Percentiles rank a stretch among this genome's conserved stretches.
These are phyloP conservation scores for Propsilocerus akamusi DNA, from an alignment of 1,140 invertebrate genomes.

Conservation along the genomic window DNA sequence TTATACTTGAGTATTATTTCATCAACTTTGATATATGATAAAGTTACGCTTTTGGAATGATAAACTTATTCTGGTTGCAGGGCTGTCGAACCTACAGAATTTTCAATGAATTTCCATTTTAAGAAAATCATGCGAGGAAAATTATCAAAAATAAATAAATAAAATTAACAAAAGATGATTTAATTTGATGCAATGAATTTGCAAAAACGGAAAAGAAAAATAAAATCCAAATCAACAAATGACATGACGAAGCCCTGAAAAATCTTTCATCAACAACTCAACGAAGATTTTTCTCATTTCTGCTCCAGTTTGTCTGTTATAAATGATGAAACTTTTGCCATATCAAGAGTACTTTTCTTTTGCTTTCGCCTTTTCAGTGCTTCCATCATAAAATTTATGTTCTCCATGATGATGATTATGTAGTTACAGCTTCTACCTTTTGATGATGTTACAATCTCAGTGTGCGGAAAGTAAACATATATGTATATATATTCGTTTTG, in stretches of 20 bases:
- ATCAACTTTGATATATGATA: constrained; percentile 4
- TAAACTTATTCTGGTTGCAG: too few species aligned
- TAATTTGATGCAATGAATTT: too few species aligned
- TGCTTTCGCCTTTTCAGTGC: not conserved
- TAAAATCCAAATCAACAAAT: too few species aligned
- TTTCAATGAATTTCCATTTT: too few species aligned
- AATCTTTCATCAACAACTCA: not conserved
- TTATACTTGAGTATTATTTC: not conserved
- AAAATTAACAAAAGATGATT: too few species aligned
- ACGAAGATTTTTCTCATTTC: not conserved
- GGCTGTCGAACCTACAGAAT: too few species aligned
- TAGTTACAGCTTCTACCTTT: constrained; percentile 3
- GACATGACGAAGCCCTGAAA: too few species aligned
- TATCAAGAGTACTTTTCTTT: constrained; percentile 1
- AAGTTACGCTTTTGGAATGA: not conserved
- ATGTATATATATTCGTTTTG: too few species aligned
- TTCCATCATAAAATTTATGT: not conserved
- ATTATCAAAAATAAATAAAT: too few species aligned
- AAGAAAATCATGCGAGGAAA: too few species aligned
- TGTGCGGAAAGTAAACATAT: not conserved
- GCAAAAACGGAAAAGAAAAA: too few species aligned
- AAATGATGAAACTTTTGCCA: constrained; percentile 3
- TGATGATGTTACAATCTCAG: constrained; percentile 4
- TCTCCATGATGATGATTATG: not conserved
- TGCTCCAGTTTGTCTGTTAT: not conserved